Conservation (phyloP, 2,888 invertebrate species). For the Pogonocherus hispidulus region DNA sequence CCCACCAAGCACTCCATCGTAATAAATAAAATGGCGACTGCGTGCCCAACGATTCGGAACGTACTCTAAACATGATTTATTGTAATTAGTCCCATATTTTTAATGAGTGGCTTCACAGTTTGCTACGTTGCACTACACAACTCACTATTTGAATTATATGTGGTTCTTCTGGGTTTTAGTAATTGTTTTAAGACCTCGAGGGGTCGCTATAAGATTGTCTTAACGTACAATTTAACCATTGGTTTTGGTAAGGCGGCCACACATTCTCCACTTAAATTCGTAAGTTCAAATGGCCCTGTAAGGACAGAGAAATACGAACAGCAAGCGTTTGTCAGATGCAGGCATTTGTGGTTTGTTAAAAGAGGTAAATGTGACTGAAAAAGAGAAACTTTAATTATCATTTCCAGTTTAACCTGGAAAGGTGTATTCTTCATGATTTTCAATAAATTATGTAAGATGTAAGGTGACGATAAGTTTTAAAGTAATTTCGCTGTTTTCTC, state of each 20-base stretch:
- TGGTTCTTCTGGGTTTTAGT: neutral
- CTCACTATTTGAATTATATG: conserved; percentile 25
- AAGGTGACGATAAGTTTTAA: no score
- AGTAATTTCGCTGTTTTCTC: no score
- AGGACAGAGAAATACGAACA: no score
- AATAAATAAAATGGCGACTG: neutral
- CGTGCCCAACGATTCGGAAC: conserved; percentile 14
- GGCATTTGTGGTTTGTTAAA: neutral
- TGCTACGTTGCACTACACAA: conserved; percentile 32
- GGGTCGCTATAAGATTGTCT: conserved; percentile 37
- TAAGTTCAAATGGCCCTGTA: no score
- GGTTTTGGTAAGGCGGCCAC: conserved; percentile 13
- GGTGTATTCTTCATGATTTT: no score
- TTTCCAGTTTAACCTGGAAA: no score
- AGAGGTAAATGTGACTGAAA: neutral
- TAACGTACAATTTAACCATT: conserved; percentile 23
- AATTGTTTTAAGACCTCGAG: conserved; percentile 26
- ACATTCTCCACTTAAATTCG: conserved; percentile 7
- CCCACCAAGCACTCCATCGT: neutral
- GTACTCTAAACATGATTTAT: conserved; percentile 19
- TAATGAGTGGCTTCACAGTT: conserved; percentile 9
- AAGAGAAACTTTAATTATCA: no score
- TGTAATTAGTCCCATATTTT: conserved; percentile 10
- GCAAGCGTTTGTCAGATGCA: no score
- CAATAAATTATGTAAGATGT: neutral